Base-by-base conservation (phyloP, 2,888 invertebrate genomes). In the Tuberolachnus salignus region DNA sequence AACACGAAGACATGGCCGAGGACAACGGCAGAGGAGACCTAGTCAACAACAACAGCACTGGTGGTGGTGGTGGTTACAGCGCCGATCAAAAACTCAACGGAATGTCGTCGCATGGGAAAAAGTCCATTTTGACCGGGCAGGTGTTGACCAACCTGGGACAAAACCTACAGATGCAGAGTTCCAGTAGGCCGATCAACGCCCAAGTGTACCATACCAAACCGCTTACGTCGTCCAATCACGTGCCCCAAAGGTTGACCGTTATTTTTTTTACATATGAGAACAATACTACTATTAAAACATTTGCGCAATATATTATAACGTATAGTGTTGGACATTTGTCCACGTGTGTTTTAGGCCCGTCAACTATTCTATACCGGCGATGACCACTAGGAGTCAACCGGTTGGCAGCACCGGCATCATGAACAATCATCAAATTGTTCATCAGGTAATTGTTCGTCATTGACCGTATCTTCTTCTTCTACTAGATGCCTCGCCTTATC, bases 321-420 rank as follows among this genome's bases (percentile, higher is more conserved):
- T 34, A 34, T 34, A 34, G 34, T 34, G 34, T 34, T 34, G 34
- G 34, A 34, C 34, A 34, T 34, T 34, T 34, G 34, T 34, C 34
- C 34, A 34, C 34, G 34, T n/a, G 23, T 53, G 19, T 70, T 67
- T 44, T 14, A 80, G 80, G 46, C 61, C 70, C 3, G 19, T 51
- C 14, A 78, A 42, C 57, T 70, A 82, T 16, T 82, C 82, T 16
- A 13, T 78, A 34, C 57, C 55, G 16, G 67, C 59, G 13, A 80
- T 83, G 9, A 80, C 82, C 46, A 82, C 83, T 34, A 81, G 85
- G 71, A 84, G 84, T 1, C 84, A 85, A 80, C 85, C 85, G 6
- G 84, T 85, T 9, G 84, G 84, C 14, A 84, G 84, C 10, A 82
- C 83, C 6, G 66, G 57, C 2, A 44, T 78, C 2, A 44, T 78